Percentiles rank a stretch among this genome's conserved stretches.
phyloP scores from a whole-genome alignment of 1,140 invertebrate species.

The Dolichoris vasculosae region DNA sequence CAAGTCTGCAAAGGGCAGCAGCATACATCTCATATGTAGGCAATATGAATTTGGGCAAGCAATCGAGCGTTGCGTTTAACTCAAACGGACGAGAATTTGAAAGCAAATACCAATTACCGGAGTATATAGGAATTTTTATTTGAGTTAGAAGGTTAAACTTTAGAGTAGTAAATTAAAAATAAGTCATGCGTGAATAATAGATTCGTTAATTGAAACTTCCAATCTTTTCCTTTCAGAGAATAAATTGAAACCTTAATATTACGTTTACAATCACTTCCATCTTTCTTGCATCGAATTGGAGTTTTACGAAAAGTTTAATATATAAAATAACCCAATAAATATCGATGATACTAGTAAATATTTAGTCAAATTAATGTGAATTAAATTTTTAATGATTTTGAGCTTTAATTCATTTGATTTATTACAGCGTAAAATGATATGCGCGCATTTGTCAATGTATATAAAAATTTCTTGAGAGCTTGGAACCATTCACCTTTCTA shows the following conservation, averaged over 20 bases:
- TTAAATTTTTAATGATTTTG: too few relatives aligned
- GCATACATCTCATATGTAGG: constrained; percentile 39
- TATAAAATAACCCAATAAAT: too few relatives aligned
- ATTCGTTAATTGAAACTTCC: background rate
- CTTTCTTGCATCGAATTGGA: too few relatives aligned
- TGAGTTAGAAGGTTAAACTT: background rate
- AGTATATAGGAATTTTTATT: background rate
- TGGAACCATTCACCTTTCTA: background rate
- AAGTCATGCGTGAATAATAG: background rate
- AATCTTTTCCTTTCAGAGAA: background rate
- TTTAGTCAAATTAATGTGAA: too few relatives aligned
- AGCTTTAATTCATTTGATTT: too few relatives aligned
- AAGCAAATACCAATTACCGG: constrained; percentile 46
- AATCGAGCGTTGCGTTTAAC: constrained; percentile 33
- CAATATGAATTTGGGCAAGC: constrained; percentile 24
- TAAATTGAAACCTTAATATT: background rate
- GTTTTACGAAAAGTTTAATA: too few relatives aligned
- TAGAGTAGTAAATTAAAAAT: background rate
- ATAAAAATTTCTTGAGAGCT: background rate
- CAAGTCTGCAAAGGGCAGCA: constrained; percentile 36
- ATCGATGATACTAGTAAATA: too few relatives aligned
- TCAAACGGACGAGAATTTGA: constrained; percentile 35
- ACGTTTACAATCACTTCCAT: too few relatives aligned
- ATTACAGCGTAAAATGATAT: background rate
- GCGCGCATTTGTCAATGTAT: background rate